phyloP scores from a whole-genome alignment of 2,888 invertebrate species.

The Lypha dubia region DNA sequence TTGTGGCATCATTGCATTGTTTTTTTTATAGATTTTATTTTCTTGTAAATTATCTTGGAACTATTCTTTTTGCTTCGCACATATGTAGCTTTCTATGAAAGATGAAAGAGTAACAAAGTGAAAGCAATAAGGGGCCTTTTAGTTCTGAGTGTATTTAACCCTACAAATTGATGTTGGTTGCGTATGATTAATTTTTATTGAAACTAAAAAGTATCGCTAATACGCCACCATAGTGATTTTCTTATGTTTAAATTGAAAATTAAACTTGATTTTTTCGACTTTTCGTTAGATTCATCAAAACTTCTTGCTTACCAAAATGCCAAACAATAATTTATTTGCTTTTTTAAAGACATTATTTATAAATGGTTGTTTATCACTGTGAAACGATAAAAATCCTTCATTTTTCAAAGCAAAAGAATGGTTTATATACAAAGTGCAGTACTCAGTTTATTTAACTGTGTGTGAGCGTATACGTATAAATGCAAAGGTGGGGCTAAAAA shows the following conservation, averaged over 20 bases:
- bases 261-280: neutral
- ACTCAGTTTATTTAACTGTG: conserved; percentile 3
- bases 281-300: neutral
- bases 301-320: neutral
- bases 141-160: too few species aligned
- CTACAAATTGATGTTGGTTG: neutral
- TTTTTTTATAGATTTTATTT: too few species aligned
- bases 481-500: conserved; percentile 18
- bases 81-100: too few species aligned
- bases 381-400: conserved; percentile 39
- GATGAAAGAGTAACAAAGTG: too few species aligned
- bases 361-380: conserved; percentile 47
- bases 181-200: neutral
- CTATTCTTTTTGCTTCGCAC: too few species aligned
- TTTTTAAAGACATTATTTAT: neutral
- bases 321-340: neutral
- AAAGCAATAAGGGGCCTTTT: too few species aligned
- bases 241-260: too few species aligned
- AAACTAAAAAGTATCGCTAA: neutral
- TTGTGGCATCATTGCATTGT: too few species aligned
- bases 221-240: neutral
- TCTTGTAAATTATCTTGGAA: too few species aligned
- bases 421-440: conserved; percentile 32
- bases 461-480: neutral
- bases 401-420: conserved; percentile 23